Evolutionary conservation across 2,797 vertebrate species (phyloP).

Genomic region (Sebastes paucispinis): DNA sequence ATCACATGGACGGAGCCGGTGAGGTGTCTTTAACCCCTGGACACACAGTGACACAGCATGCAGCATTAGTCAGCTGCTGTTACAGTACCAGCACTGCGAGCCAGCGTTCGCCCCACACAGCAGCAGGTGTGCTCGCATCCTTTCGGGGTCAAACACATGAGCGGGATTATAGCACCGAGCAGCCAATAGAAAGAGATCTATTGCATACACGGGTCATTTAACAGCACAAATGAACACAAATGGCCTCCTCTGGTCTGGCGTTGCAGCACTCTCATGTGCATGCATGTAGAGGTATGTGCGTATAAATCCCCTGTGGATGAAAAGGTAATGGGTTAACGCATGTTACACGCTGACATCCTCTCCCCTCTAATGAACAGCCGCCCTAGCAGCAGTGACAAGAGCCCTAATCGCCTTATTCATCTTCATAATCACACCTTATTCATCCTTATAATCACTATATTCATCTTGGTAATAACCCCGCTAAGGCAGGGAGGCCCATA

Average conservation of each 20-base stretch:
- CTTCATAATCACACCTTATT: conserved; percentile 83
- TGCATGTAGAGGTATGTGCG: conserved; percentile 31
- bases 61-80: conserved; percentile 46
- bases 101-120: not conserved
- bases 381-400: conserved; percentile 63
- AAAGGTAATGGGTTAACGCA: conserved; percentile 63
- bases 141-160: conserved; percentile 52
- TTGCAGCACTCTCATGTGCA: not conserved
- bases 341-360: conserved; percentile 58
- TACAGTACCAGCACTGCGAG: conserved; percentile 16
- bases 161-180: not conserved
- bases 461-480: conserved; percentile 76
- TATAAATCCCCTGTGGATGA: conserved; percentile 47
- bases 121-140: conserved; percentile 20
- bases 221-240: conserved; percentile 47
- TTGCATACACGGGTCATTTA: conserved; percentile 42
- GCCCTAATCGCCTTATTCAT: conserved; percentile 79
- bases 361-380: conserved; percentile 55
- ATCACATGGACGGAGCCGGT: conserved; percentile 49
- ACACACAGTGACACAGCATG: conserved; percentile 51
- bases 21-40: conserved; percentile 60
- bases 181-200: conserved; percentile 38
- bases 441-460: conserved; percentile 77
- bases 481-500: conserved; percentile 44
- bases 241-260: conserved; percentile 6